Conservation (phyloP, 2,113 vertebrate genomes). For the Glaucidium brasilianum region DNA sequence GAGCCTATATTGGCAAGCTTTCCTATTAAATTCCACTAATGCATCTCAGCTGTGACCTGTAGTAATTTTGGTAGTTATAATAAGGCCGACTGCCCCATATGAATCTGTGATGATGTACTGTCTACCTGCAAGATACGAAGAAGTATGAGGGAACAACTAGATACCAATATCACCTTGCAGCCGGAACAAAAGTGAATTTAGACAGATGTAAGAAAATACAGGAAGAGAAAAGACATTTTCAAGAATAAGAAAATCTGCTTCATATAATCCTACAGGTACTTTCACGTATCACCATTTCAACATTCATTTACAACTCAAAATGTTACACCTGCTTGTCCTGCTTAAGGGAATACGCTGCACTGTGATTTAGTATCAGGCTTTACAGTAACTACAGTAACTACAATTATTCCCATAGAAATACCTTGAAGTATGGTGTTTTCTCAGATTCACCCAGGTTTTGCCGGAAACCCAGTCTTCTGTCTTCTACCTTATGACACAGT, state of each 20-base stretch:
- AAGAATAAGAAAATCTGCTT: background rate
- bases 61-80: background rate
- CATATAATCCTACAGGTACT: background rate
- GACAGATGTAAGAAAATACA: background rate
- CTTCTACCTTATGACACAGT: background rate
- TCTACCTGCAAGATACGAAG: background rate
- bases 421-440: background rate
- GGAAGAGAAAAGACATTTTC: background rate
- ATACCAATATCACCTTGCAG: background rate
- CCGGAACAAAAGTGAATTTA: background rate
- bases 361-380: background rate
- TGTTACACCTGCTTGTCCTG: background rate
- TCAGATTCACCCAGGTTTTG: background rate
- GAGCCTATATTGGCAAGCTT: background rate
- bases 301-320: background rate
- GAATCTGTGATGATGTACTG: background rate
- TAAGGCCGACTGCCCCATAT: background rate
- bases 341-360: background rate
- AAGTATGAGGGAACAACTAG: background rate
- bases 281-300: background rate
- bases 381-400: background rate
- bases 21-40: conserved; percentile 7
- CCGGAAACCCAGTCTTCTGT: background rate
- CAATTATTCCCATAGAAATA: background rate
- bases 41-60: background rate